Evolutionary conservation across 30 jellyfish, hydroid and myxozoan genomes (phyloP).

Genomic region (Hydractinia symbiolongicarpus): DNA sequence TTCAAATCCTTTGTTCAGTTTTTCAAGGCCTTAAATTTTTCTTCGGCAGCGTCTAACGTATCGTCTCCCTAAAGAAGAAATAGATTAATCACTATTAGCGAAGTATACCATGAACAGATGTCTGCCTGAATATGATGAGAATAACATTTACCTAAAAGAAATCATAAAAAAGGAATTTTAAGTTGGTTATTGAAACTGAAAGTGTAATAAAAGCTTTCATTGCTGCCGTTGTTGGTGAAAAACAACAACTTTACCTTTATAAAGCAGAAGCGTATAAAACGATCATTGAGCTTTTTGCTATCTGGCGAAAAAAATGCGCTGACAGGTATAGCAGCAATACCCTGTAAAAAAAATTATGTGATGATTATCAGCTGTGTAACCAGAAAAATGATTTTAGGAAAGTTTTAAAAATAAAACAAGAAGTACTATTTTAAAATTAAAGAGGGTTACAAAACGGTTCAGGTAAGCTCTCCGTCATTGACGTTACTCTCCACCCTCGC

Average conservation of each 20-base stretch:
- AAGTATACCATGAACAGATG: not conserved
- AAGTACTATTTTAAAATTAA: too few relatives aligned
- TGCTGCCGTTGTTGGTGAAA: not conserved
- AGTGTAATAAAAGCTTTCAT: too few relatives aligned
- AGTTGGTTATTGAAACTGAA: too few relatives aligned
- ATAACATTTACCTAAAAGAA: not conserved
- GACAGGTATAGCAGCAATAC: constrained; percentile 80
- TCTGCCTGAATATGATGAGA: not conserved
- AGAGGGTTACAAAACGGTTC: too few relatives aligned
- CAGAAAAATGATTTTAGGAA: too few relatives aligned
- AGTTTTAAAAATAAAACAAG: too few relatives aligned
- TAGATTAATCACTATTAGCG: not conserved
- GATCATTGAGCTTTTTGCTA: constrained; percentile 34
- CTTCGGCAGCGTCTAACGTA: constrained; percentile 54
- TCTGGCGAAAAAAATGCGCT: constrained; percentile 58
- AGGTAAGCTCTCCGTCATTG: too few relatives aligned
- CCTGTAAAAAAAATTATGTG: constrained; percentile 29
- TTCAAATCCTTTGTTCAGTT: too few relatives aligned
- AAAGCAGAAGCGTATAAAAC: constrained; percentile 68
- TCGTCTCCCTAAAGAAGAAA: constrained; percentile 55
- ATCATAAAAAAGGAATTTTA: not conserved
- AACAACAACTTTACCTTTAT: constrained; percentile 42
- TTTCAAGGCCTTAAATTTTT: constrained; percentile 31
- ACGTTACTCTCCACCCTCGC: too few relatives aligned
- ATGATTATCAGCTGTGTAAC: too few relatives aligned